These are phyloP conservation scores for Nasonia longicornis DNA, from an alignment of 1,140 invertebrate species.

Conservation along the genomic window DNA sequence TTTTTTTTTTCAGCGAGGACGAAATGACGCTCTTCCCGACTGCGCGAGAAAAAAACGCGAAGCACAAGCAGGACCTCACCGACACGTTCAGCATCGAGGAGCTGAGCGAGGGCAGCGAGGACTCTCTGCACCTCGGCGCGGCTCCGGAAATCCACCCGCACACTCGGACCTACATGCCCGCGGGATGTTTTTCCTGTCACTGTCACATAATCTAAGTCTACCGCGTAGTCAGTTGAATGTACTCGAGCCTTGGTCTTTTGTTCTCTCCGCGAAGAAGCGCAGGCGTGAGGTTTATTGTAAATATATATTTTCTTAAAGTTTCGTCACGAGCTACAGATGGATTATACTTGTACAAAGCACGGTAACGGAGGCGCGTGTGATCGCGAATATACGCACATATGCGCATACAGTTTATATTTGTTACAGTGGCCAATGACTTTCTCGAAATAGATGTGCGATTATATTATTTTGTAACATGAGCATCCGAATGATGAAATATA, in stretches of 20 bases:
- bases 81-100: slow-evolving; percentile 75
- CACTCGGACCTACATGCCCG: slow-evolving; percentile 60
- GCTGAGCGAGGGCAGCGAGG: slow-evolving; percentile 74
- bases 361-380: neutral
- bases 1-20: slow-evolving; percentile 68
- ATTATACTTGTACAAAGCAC: slow-evolving; percentile 2
- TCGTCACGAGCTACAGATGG: neutral
- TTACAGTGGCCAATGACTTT: slow-evolving; percentile 29
- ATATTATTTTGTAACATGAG: slow-evolving; percentile 17
- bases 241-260: neutral
- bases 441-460: neutral
- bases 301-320: slow-evolving; percentile 26
- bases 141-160: slow-evolving; percentile 57
- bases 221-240: neutral
- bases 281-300: slow-evolving; percentile 21
- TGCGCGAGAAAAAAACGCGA: slow-evolving; percentile 66
- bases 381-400: neutral
- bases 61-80: slow-evolving; percentile 71
- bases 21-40: slow-evolving; percentile 72
- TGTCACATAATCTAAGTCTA: slow-evolving; percentile 62
- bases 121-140: slow-evolving; percentile 66
- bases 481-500: neutral
- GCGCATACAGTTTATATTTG: slow-evolving; percentile 27
- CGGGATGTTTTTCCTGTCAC: slow-evolving; percentile 62
- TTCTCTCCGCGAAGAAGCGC: neutral